Evolutionary conservation across 2,797 vertebrate genomes (phyloP).

Genomic region (Protosalanx chinensis): DNA sequence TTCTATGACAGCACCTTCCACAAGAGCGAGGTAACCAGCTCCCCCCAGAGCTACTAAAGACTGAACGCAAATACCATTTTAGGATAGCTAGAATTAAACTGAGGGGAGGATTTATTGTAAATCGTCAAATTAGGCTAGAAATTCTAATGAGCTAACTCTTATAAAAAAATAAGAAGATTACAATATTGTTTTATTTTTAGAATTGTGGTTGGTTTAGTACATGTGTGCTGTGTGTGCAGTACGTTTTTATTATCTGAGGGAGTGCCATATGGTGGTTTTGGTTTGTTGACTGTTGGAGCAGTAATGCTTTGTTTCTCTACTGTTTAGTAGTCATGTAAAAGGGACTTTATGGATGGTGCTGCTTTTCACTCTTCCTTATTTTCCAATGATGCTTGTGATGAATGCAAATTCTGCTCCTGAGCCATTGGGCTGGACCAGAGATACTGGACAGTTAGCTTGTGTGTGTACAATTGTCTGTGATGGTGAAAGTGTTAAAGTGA

Average conservation of each 20-base stretch:
- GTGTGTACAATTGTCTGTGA: no score
- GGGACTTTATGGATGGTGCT: no score
- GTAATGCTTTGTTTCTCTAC: no score
- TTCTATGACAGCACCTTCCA: constrained; percentile 69
- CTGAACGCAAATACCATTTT: not conserved
- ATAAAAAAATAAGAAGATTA: not conserved
- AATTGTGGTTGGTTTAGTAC: not conserved
- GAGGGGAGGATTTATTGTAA: constrained; percentile 4
- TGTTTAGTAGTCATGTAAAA: no score
- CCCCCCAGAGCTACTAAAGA: constrained; percentile 15
- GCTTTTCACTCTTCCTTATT: no score
- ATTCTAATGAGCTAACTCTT: constrained; percentile 8
- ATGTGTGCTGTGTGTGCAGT: no score
- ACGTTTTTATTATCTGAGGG: not conserved
- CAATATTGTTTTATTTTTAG: not conserved
- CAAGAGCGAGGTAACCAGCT: constrained; percentile 73
- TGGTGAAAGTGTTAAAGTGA: no score
- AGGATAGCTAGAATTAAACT: constrained; percentile 18
- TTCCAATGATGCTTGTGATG: no score
- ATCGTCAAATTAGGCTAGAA: not conserved
- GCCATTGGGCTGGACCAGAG: no score
- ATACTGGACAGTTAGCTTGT: no score
- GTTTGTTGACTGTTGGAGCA: no score
- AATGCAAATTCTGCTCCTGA: no score
- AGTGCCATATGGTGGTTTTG: not conserved